Evolutionary conservation across 2,113 vertebrate species (phyloP).

Genomic region (Myanophis thanlyinensis): DNA sequence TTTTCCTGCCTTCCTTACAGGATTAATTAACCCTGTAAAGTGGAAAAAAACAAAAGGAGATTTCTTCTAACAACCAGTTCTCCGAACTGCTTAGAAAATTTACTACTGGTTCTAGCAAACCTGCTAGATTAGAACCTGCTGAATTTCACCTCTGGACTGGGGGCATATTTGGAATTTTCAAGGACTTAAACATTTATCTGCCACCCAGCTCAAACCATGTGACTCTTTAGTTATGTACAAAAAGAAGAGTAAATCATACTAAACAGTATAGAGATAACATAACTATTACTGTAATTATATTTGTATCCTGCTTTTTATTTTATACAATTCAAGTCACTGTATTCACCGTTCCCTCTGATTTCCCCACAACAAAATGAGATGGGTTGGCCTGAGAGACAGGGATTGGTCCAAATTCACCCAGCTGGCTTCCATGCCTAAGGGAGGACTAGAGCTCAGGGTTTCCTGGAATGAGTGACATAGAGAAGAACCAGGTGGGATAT

Average conservation of each 20-base stretch:
- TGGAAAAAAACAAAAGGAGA: too few relatives aligned
- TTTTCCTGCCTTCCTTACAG: too few relatives aligned
- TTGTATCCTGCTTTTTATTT: neutral
- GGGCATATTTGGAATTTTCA: neutral
- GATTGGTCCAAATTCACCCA: neutral
- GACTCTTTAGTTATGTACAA: neutral
- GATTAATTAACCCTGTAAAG: too few relatives aligned
- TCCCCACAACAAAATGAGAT: neutral
- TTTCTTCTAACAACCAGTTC: too few relatives aligned
- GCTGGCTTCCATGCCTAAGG: neutral
- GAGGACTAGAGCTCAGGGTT: neutral
- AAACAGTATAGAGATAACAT: neutral
- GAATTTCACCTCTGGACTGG: too few relatives aligned
- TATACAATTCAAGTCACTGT: neutral
- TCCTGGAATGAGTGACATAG: neutral
- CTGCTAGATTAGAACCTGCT: too few relatives aligned
- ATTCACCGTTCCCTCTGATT: neutral
- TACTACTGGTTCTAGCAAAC: too few relatives aligned
- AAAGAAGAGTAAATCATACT: neutral
- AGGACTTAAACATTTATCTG: neutral
- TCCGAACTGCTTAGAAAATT: too few relatives aligned
- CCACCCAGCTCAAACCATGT: neutral
- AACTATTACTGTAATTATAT: neutral
- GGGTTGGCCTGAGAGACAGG: neutral
- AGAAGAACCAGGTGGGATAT: neutral